phyloP scores from a whole-genome alignment of 2,797 vertebrate genomes.

The Sebastes trivittatus region DNA sequence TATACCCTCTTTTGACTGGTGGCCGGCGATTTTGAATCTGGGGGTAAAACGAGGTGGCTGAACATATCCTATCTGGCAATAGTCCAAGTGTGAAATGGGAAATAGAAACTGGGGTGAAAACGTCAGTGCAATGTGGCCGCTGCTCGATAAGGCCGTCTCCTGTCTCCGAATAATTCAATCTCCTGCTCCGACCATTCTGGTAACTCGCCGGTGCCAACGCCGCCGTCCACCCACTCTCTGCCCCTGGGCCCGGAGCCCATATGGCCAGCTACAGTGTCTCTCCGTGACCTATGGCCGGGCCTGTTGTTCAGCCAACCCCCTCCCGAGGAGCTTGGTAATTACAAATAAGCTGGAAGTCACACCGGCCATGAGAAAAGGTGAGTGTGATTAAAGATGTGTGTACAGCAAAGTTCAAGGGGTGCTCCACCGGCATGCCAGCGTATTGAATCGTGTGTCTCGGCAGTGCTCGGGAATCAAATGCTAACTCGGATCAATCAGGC shows the following conservation, averaged over 20 bases:
- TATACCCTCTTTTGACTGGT: constrained; percentile 59
- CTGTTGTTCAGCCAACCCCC: constrained; percentile 66
- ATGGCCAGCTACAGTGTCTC: constrained; percentile 60
- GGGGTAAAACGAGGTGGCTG: constrained; percentile 53
- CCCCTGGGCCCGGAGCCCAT: constrained; percentile 53
- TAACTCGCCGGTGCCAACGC: constrained; percentile 29
- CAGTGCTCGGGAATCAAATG: constrained; percentile 46
- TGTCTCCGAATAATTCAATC: constrained; percentile 68
- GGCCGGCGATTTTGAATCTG: constrained; percentile 58
- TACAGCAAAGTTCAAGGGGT: constrained; percentile 60
- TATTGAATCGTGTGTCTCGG: constrained; percentile 22
- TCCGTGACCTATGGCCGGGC: constrained; percentile 61
- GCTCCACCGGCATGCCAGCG: constrained; percentile 30
- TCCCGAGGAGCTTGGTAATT: constrained; percentile 63
- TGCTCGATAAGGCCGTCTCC: constrained; percentile 71
- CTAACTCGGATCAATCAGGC: constrained; percentile 65
- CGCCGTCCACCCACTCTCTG: constrained; percentile 39
- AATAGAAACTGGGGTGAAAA: constrained; percentile 69
- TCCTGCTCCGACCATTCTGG: constrained; percentile 29
- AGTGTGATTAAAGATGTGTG: constrained; percentile 67
- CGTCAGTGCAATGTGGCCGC: constrained; percentile 60
- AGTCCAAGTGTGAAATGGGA: constrained; percentile 78
- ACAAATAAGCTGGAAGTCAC: constrained; percentile 73
- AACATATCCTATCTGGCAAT: constrained; percentile 68
- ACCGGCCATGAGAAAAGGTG: constrained; percentile 55